phyloP scores from a whole-genome alignment of 1,140 invertebrate species.

The Cryptotermes secundus region DNA sequence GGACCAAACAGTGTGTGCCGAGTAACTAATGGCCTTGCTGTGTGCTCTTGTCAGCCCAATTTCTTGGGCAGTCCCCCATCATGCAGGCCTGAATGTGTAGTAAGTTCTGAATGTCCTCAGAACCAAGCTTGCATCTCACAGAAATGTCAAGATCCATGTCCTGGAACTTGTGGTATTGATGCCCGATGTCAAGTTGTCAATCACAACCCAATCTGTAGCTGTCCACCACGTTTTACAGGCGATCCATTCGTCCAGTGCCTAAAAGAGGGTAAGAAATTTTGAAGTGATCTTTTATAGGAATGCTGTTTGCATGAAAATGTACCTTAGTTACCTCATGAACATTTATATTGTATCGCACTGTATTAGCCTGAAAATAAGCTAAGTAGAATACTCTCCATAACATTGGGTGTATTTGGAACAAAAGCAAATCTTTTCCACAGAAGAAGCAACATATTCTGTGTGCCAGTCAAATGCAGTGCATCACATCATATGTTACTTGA shows the following conservation, averaged over 20 bases:
- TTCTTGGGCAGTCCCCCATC: constrained; percentile 74
- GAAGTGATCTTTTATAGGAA: neutral
- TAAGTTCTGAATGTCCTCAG: constrained; percentile 72
- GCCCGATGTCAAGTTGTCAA: constrained; percentile 77
- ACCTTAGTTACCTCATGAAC: neutral
- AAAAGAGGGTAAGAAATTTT: constrained; percentile 61
- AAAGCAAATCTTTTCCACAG: no score
- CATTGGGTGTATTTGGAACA: no score
- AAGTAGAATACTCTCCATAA: no score
- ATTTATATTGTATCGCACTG: neutral
- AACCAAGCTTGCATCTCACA: constrained; percentile 74
- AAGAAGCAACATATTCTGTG: no score
- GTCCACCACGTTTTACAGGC: constrained; percentile 69
- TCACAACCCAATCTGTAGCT: constrained; percentile 84
- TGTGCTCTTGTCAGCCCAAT: constrained; percentile 74
- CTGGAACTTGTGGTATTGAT: constrained; percentile 73
- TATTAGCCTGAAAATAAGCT: no score
- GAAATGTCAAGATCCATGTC: constrained; percentile 80
- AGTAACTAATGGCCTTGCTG: constrained; percentile 65
- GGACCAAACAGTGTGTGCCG: constrained; percentile 78
- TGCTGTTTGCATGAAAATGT: neutral
- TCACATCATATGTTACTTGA: no score
- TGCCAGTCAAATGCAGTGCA: no score
- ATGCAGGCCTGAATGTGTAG: constrained; percentile 77
- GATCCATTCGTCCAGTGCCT: constrained; percentile 79